Conservation (phyloP, 1,140 invertebrate genomes). For the Antheraea pernyi region DNA sequence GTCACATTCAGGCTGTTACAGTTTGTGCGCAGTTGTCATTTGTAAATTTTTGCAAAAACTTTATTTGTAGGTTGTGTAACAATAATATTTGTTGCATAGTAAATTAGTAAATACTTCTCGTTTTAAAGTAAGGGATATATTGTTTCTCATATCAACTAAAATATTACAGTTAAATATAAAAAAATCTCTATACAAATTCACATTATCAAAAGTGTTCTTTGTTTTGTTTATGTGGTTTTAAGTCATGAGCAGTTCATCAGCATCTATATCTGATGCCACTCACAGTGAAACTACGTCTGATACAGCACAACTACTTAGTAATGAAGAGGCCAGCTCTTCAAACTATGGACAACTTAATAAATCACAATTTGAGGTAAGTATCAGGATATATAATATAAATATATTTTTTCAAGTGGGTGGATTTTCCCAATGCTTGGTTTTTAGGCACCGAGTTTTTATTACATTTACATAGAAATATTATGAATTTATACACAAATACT, state of each 20-base stretch:
- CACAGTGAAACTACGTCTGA: constrained; percentile 51
- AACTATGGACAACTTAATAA: constrained; percentile 53
- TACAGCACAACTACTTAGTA: constrained; percentile 54
- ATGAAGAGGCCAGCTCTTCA: constrained; percentile 57
- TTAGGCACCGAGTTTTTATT: too few relatives aligned
- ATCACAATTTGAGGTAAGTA: constrained; percentile 48
- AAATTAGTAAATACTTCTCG: too few relatives aligned
- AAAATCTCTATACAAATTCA: not conserved
- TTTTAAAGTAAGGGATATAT: not conserved
- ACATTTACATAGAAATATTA: too few relatives aligned
- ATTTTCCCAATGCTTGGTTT: too few relatives aligned
- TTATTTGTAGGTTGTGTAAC: too few relatives aligned
- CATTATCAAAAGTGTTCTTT: not conserved
- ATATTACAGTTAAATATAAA: not conserved
- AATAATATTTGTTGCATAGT: too few relatives aligned
- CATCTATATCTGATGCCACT: constrained; percentile 3
- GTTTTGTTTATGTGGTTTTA: not conserved
- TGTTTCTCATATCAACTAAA: not conserved
- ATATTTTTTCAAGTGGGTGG: too few relatives aligned
- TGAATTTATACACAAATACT: too few relatives aligned
- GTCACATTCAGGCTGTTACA: too few relatives aligned
- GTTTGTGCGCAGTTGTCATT: too few relatives aligned
- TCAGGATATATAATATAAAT: constrained; percentile 9
- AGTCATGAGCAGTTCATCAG: constrained; percentile 9
- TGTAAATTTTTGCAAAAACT: too few relatives aligned